phyloP scores from a whole-genome alignment of 2,113 vertebrate species.

The Tangachromis dhanisi region DNA sequence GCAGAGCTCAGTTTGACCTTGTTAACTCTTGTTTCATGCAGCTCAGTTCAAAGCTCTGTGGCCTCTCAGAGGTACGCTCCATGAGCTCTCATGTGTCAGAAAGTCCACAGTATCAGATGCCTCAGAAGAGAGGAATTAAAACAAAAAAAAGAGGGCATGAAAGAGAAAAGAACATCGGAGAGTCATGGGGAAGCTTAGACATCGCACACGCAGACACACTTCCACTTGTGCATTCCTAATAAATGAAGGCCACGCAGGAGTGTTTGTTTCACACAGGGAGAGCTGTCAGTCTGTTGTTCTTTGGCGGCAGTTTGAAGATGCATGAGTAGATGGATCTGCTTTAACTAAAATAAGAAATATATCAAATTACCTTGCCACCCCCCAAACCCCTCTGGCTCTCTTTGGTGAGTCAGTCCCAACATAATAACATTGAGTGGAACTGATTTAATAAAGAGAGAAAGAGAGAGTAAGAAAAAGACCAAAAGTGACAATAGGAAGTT shows the following conservation, averaged over 20 bases:
- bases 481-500: background rate
- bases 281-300: constrained; percentile 38
- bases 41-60: constrained; percentile 29
- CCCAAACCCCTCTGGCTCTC: background rate
- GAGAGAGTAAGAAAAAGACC: background rate
- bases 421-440: constrained; percentile 3
- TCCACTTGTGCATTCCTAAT: constrained; percentile 44
- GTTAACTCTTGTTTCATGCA: background rate
- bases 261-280: constrained; percentile 25
- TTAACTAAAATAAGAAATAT: constrained; percentile 30
- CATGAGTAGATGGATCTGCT: constrained; percentile 23
- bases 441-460: background rate
- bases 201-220: background rate
- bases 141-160: constrained; percentile 44
- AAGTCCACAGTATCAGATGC: constrained; percentile 38
- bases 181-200: background rate
- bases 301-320: constrained; percentile 31
- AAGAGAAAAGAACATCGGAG: constrained; percentile 22
- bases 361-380: background rate
- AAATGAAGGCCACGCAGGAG: constrained; percentile 62
- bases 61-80: constrained; percentile 24
- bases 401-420: background rate
- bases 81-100: constrained; percentile 23
- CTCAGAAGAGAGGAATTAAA: constrained; percentile 52
- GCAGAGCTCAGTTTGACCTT: background rate